Evolutionary conservation across 2,888 invertebrate species (phyloP), one percentile per base, ranked within the genome.

Genomic region (Tenthredo notha): DNA sequence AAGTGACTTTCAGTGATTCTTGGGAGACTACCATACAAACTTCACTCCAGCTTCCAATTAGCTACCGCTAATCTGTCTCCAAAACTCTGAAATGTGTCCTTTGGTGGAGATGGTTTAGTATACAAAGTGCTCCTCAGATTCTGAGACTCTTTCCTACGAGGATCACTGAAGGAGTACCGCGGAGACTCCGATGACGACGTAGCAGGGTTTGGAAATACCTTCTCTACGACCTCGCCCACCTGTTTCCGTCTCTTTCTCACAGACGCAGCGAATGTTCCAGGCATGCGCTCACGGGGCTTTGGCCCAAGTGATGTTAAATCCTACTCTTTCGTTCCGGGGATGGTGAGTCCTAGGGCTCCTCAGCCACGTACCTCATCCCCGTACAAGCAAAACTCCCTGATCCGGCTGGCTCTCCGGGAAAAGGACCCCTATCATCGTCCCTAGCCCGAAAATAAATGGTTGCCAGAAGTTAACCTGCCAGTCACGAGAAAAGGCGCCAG

Each of bases 371-470:
- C 80, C 61, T 25, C 80, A 50, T 37, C 37, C 80, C 40, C 80
- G 58, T 61, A 37, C 80, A 40, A 61, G 80, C 37, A 61, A 61
- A 80, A 80, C 80, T 61, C 50, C 61, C 58, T 80, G 80, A 80
- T 80, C 80, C 80, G 40, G 50, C 83, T 82, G 86, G 86, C 84
- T 85, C 84, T 75, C 78, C 75, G 50, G 84, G 85, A 84, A 86
- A 85, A 86, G 75, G 85, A 84, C 80, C 72, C 84, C 86, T 86
- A 87, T 88, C 86, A 87, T 86, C 86, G 84, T 86, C 85, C 85
- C 86, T 77, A 85, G 83, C 58, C 40, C 75, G 86, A 85, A 88
- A 87, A 88, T 88, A 87, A 88, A 88, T 88, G 85, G 88, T 80
- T 10, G 80, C 85, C 86, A 87, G 86, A 87, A 88, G 87, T 86